A percentile compares a stretch with the other conserved stretches of the same genome.
Conservation (phyloP, 2,888 invertebrate species). For the Dynastes hyllus region DNA sequence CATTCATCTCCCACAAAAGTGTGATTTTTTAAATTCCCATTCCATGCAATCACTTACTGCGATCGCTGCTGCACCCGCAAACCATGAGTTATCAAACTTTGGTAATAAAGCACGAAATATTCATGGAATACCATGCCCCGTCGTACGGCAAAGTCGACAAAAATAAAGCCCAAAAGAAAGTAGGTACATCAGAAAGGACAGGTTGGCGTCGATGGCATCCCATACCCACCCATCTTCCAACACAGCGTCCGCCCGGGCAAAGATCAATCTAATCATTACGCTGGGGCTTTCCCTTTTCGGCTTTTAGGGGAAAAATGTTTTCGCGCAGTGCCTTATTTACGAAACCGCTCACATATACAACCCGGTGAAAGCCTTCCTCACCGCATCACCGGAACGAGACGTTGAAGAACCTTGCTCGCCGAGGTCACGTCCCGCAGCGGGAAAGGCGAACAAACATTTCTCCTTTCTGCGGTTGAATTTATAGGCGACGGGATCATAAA, state of each 20-base stretch:
- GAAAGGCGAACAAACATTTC: too few species aligned
- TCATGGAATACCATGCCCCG: too few species aligned
- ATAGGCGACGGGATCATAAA: too few species aligned
- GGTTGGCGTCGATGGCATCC: neutral
- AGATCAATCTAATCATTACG: conserved; percentile 6
- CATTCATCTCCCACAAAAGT: too few species aligned
- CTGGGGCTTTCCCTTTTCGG: neutral
- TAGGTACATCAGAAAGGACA: neutral
- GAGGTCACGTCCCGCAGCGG: neutral
- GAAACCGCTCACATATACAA: conserved; percentile 3
- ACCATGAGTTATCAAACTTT: too few species aligned
- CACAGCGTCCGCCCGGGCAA: neutral
- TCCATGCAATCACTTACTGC: too few species aligned
- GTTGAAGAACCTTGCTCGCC: neutral
- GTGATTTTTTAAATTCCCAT: too few species aligned
- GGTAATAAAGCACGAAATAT: too few species aligned
- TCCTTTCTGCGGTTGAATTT: too few species aligned
- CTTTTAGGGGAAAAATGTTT: conserved; percentile 12
- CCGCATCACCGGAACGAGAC: neutral
- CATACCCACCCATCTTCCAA: neutral
- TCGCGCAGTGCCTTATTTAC: neutral
- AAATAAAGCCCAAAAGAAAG: neutral
- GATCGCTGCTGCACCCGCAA: too few species aligned
- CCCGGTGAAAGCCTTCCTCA: too few species aligned
- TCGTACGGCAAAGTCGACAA: too few species aligned